Conservation (phyloP, 2,888 invertebrate genomes). For the Buathra laborator region DNA sequence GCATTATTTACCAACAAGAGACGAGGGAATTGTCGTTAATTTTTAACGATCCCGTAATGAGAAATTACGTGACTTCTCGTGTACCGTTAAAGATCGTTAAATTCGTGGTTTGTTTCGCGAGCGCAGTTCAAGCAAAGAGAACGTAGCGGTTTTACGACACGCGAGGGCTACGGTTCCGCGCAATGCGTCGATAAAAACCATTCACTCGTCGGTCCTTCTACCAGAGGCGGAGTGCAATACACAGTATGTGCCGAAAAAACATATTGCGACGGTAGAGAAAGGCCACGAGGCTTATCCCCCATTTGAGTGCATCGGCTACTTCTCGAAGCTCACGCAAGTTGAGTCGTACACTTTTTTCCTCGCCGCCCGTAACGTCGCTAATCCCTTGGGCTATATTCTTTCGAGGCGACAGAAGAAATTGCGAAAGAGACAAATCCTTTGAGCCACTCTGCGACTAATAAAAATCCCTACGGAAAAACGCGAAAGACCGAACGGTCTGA, state of each 20-base stretch:
- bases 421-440: conserved; percentile 46
- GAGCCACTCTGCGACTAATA: conserved; percentile 13
- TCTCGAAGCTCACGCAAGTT: not conserved
- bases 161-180: conserved; percentile 18
- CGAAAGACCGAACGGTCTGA: conserved; percentile 6
- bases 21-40: conserved; percentile 69
- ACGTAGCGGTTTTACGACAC: conserved; percentile 49
- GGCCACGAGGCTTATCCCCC: not conserved
- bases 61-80: conserved; percentile 69
- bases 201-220: not conserved
- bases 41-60: conserved; percentile 75
- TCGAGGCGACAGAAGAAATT: conserved; percentile 31
- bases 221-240: not conserved
- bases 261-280: not conserved
- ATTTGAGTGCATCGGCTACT: not conserved
- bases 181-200: conserved; percentile 50
- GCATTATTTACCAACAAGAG: conserved; percentile 47
- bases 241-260: not conserved
- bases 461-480: conserved; percentile 38
- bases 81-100: conserved; percentile 70
- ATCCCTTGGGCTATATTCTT: conserved; percentile 44
- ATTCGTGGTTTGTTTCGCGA: conserved; percentile 56
- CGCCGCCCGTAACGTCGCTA: conserved; percentile 30
- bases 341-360: not conserved
- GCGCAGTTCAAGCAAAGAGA: conserved; percentile 6